Base-by-base conservation (phyloP, 92 coral and sea anemone genomes). In the Desmophyllum pertusum region DNA sequence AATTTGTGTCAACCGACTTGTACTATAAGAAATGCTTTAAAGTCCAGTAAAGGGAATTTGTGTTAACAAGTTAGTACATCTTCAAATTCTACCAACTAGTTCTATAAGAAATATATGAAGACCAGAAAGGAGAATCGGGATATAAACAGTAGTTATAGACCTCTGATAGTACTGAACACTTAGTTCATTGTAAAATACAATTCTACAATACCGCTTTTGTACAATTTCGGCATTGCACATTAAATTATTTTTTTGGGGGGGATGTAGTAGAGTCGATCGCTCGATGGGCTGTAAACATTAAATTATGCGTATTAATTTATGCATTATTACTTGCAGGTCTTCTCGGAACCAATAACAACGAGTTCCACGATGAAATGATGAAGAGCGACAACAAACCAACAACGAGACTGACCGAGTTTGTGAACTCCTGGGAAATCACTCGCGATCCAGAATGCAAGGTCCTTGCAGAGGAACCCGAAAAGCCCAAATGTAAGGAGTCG, bases 341-440 rank as follows among this genome's bases (percentile, higher is more conserved):
- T 21, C 99, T 97, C 75, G 99, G 99, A n/a, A 97, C 98, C n/a
- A 97, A 97, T 90, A 97, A 97, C 89, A 97, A 97, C 55, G 99
- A 97, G 75, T 71, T 72, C 55, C 92, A 94, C 43, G 99, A 97
- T 48, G 98, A 94, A 65, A 87, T 92, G 89, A 66, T 91, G 86
- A 97, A 71, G 53, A 87, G 90, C 1, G 69, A 48, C 64, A 84
- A 84, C 91, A 85, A 80, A 21, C 85, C 83, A 66, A 87, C 99
- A 17, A 89, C 80, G 63, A 76, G 81, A 51, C 41, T 87, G 71
- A 83, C 87, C 55, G 98, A 94, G 73, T 97, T 97, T 77, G 98
- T 95, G 79, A 94, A 97, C 85, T 93, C 98, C 36, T 97, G 99
- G 99, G 97, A 97, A 72, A 83, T 87, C 50, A 86, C 94, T 48